phyloP scores from a whole-genome alignment of 2,113 vertebrate genomes.

The Chunga burmeisteri region DNA sequence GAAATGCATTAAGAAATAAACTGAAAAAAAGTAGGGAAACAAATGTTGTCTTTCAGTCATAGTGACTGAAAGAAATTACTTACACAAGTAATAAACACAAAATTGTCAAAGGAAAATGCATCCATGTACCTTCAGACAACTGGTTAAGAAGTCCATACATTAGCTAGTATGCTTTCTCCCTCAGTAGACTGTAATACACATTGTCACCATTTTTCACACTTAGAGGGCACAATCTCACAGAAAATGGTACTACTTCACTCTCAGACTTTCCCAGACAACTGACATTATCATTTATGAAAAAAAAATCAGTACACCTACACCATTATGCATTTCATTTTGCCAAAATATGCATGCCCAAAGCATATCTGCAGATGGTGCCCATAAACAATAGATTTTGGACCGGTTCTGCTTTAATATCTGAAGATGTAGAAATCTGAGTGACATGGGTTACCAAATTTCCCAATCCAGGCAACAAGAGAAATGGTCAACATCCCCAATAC shows the following conservation, averaged over 20 bases:
- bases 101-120: background rate
- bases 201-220: background rate
- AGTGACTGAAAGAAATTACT: background rate
- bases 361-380: background rate
- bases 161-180: background rate
- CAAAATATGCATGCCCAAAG: background rate
- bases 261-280: background rate
- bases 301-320: background rate
- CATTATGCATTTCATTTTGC: background rate
- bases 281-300: background rate
- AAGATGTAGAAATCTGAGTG: background rate
- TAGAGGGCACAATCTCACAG: background rate
- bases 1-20: background rate
- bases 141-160: background rate
- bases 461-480: background rate
- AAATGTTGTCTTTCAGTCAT: background rate
- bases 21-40: background rate
- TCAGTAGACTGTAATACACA: background rate
- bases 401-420: background rate
- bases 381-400: background rate
- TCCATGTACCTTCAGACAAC: background rate
- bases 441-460: background rate
- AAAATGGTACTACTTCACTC: background rate
- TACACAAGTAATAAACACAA: background rate
- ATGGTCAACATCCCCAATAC: background rate